phyloP scores from a whole-genome alignment of 1,140 invertebrate genomes.

The Drosophila kurseongensis region DNA sequence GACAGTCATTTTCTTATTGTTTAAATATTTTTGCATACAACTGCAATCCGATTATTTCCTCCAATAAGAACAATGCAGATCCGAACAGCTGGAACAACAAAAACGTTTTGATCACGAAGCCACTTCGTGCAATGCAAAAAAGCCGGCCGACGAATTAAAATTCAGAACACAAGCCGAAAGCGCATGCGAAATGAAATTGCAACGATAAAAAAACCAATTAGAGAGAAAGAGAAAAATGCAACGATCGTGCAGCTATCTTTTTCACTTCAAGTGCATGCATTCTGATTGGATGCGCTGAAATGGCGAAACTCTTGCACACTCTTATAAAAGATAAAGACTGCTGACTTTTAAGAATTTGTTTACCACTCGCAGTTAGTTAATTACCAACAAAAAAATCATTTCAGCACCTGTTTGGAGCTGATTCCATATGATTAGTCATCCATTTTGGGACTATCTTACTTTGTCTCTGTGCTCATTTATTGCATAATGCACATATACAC shows the following conservation, averaged over 20 bases:
- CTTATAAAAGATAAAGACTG: neutral
- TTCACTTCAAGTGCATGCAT: conserved; percentile 12
- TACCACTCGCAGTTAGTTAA: conserved; percentile 5
- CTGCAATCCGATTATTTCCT: conserved; percentile 16
- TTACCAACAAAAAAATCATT: neutral
- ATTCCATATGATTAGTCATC: conserved; percentile 40
- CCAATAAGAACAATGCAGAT: conserved; percentile 28
- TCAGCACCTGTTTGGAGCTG: conserved; percentile 40
- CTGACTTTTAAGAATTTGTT: neutral
- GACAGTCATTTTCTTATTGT: no score
- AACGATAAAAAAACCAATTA: conserved; percentile 25
- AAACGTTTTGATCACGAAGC: conserved; percentile 12
- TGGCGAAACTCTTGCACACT: conserved; percentile 21
- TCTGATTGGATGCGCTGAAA: conserved; percentile 59
- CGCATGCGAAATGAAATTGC: conserved; percentile 65
- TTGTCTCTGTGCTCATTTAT: conserved; percentile 34
- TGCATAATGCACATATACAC: conserved; percentile 40
- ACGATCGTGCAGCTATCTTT: conserved; percentile 12
- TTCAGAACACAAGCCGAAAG: conserved; percentile 66
- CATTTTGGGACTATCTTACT: conserved; percentile 36
- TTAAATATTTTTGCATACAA: neutral
- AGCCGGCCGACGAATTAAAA: conserved; percentile 66
- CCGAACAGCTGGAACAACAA: conserved; percentile 7
- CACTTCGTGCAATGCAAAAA: conserved; percentile 48
- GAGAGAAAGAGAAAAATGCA: conserved; percentile 27